Base-by-base conservation (phyloP, 1,140 invertebrate genomes). In the Cephus cinctus region DNA sequence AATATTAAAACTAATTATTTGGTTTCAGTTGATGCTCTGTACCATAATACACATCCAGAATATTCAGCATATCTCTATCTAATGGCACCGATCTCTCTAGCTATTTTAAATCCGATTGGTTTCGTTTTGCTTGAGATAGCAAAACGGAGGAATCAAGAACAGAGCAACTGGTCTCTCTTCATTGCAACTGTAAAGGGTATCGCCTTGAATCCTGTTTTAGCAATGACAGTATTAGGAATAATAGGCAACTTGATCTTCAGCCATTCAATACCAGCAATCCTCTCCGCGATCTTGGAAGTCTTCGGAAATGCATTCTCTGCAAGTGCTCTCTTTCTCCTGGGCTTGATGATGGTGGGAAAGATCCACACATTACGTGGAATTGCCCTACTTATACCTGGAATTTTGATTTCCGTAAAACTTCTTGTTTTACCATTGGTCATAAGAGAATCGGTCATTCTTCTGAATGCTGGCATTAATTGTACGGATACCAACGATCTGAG, bases 171-270 rank as follows among this genome's bases (percentile, higher is more conserved):
- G 9, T 80, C 65, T 45, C 47, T 71, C 59, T 60, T 76, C 0
- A 58, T 66, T 3, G 69, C 78, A 15, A 73, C 83, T 1, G 31
- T 76, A 1, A 87, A 86, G 71, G 87, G 88, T 6, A 86, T 96
- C 34, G 78, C 88, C 35, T 80, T 86, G 2, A 98, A 98, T 79
- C 96, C 96, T 1, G 83, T 98, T 40, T 82, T 98, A 9, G 80
- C 95, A 9, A 96, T 97, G 93, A 97, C 95, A 1, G 71, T 90
- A n/a, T 68, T 96, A 12, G 95, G 94, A 1, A 88, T 98, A 5
- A 69, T 86, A 41, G 92, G 90, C 11, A 97, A 97, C 73, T 79
- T 94, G 44, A 66, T 86, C 6, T 94, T 94, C 67, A 81, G 83
- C 31, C 86, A 92, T 59, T 76, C 84, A 6, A 60, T 96, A 21